These are phyloP conservation scores for Anisognathus igniventris DNA, from an alignment of 2,797 vertebrate species.

Conservation along the genomic window DNA sequence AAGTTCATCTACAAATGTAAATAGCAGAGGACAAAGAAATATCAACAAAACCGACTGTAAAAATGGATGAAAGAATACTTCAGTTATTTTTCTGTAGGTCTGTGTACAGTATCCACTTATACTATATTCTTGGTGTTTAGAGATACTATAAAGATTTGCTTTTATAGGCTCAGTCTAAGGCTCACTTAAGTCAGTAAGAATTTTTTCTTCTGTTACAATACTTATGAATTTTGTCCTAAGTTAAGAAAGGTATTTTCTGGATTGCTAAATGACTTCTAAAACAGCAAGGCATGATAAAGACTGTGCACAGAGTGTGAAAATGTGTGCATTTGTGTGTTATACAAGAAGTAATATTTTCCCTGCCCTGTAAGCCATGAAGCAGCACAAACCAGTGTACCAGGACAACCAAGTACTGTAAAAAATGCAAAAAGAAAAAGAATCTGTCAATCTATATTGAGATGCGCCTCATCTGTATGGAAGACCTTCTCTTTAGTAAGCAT, in stretches of 20 bases:
- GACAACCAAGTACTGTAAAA: background rate
- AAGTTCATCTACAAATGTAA: constrained; percentile 25
- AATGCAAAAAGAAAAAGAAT: background rate
- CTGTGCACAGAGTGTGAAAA: background rate
- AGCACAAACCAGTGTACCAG: background rate
- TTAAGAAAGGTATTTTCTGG: background rate
- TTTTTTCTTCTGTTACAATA: background rate
- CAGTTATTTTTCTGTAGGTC: background rate
- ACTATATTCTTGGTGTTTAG: background rate
- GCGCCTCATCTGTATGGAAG: background rate
- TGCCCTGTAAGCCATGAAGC: background rate
- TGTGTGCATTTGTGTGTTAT: background rate
- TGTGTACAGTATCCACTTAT: background rate
- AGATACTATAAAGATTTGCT: background rate
- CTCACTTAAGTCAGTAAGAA: background rate
- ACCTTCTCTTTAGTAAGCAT: background rate
- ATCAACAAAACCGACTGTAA: background rate
- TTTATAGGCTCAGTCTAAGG: background rate
- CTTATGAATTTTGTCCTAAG: background rate
- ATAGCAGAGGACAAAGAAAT: background rate
- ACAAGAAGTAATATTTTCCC: background rate
- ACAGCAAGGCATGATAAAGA: background rate
- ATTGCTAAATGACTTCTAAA: background rate
- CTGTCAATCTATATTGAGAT: background rate
- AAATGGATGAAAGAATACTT: background rate